Evolutionary conservation across 2,888 invertebrate genomes (phyloP).

Genomic region (Ethmia dodecea): DNA sequence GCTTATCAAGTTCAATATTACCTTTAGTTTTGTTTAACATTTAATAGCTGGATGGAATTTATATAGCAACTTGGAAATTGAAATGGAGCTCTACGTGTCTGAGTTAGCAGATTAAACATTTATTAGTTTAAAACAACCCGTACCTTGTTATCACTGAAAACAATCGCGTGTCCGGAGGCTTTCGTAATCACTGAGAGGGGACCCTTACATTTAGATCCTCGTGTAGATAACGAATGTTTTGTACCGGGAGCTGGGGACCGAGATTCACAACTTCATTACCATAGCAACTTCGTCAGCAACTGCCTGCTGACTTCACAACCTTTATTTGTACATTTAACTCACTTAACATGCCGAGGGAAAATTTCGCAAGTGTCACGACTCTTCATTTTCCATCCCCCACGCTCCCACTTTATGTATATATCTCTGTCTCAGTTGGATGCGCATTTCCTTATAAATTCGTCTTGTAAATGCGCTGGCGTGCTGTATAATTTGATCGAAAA

Average conservation of each 20-base stretch:
- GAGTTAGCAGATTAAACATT: conserved; percentile 24
- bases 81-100: conserved; percentile 16
- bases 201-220: conserved; percentile 60
- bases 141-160: conserved; percentile 38
- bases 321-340: too few species aligned
- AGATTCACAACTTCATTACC: conserved; percentile 47
- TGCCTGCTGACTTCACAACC: too few species aligned
- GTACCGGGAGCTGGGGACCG: conserved; percentile 19
- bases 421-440: conserved; percentile 32
- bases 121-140: conserved; percentile 29
- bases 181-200: conserved; percentile 43
- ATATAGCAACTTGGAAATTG: conserved; percentile 18
- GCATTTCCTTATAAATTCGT: conserved; percentile 39
- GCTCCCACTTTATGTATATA: conserved; percentile 27
- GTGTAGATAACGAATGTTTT: conserved; percentile 53
- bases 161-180: conserved; percentile 56
- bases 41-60: conserved; percentile 15
- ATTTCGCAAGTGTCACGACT: too few species aligned
- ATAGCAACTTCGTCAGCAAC: conserved; percentile 48
- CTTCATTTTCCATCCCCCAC: too few species aligned
- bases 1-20: conserved; percentile 17
- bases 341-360: too few species aligned
- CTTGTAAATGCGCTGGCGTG: conserved; percentile 36
- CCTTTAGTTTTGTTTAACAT: conserved; percentile 20
- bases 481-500: conserved; percentile 69